phyloP scores from a whole-genome alignment of 2,888 invertebrate genomes.

The Seira ritae region DNA sequence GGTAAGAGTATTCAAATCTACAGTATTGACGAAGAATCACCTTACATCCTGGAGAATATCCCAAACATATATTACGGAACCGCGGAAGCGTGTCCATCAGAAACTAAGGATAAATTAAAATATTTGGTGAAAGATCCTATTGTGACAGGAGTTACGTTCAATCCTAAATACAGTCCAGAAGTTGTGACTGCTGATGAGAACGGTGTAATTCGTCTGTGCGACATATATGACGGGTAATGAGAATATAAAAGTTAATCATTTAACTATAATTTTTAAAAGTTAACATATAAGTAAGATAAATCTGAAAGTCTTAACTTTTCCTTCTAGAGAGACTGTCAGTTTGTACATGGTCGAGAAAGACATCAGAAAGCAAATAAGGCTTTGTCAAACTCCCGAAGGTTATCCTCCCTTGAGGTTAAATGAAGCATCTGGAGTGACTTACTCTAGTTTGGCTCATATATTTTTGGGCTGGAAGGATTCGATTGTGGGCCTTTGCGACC shows the following conservation, averaged over 20 bases:
- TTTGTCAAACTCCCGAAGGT: neutral
- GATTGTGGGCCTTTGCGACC: constrained; percentile 60
- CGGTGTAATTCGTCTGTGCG: constrained; percentile 50
- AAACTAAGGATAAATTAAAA: neutral
- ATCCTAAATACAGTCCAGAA: constrained; percentile 54
- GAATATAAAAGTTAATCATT: too few relatives aligned
- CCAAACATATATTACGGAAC: constrained; percentile 61
- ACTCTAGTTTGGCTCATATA: constrained; percentile 22
- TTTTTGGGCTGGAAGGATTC: constrained; percentile 65
- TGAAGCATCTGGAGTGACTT: constrained; percentile 58
- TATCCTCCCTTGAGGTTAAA: constrained; percentile 62
- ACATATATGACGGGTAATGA: constrained; percentile 58
- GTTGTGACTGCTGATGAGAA: constrained; percentile 70
- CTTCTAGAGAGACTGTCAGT: too few relatives aligned
- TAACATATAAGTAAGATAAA: too few relatives aligned
- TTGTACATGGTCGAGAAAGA: too few relatives aligned
- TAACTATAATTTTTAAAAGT: too few relatives aligned
- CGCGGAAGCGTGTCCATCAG: constrained; percentile 13
- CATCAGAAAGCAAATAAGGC: too few relatives aligned
- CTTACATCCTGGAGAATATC: constrained; percentile 57
- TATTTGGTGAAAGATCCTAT: constrained; percentile 38
- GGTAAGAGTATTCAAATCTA: constrained; percentile 69
- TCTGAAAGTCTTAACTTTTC: too few relatives aligned
- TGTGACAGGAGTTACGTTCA: constrained; percentile 61
- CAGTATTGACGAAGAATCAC: constrained; percentile 31